These are phyloP conservation scores for Fulmarus glacialis DNA, from an alignment of 2,113 vertebrate species.

Conservation along the genomic window DNA sequence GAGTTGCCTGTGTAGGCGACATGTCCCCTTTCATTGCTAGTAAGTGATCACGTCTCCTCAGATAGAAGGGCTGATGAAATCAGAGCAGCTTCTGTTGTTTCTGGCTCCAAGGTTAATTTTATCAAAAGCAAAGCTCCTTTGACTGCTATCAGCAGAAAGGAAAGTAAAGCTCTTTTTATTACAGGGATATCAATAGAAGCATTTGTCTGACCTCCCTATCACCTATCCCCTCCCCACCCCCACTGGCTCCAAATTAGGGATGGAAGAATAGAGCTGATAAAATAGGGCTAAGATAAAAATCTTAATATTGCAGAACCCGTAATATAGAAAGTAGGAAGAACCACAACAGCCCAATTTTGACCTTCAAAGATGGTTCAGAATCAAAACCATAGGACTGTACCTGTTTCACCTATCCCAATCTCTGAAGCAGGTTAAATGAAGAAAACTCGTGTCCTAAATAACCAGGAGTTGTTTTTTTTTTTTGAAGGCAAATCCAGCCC, in stretches of 20 bases:
- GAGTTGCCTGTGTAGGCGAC: neutral
- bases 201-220: constrained; percentile 56
- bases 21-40: constrained; percentile 14
- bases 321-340: neutral
- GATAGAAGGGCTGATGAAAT: constrained; percentile 58
- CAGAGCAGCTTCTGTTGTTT: constrained; percentile 57
- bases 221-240: neutral
- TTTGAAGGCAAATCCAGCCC: neutral
- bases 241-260: constrained; percentile 48
- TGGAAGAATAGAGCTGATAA: constrained; percentile 24
- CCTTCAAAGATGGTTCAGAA: constrained; percentile 35
- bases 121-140: constrained; percentile 63
- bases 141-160: constrained; percentile 54
- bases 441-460: neutral
- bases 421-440: neutral
- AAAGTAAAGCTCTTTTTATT: constrained; percentile 67
- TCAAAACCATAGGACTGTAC: neutral
- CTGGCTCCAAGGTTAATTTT: constrained; percentile 65
- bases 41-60: constrained; percentile 50
- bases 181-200: constrained; percentile 44
- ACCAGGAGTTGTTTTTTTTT: neutral
- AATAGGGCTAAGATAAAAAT: constrained; percentile 47
- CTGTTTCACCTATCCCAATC: neutral
- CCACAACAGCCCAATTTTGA: neutral
- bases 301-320: constrained; percentile 33